Evolutionary conservation across 1,140 invertebrate species (phyloP).

Genomic region (Bombus vancouverensis): DNA sequence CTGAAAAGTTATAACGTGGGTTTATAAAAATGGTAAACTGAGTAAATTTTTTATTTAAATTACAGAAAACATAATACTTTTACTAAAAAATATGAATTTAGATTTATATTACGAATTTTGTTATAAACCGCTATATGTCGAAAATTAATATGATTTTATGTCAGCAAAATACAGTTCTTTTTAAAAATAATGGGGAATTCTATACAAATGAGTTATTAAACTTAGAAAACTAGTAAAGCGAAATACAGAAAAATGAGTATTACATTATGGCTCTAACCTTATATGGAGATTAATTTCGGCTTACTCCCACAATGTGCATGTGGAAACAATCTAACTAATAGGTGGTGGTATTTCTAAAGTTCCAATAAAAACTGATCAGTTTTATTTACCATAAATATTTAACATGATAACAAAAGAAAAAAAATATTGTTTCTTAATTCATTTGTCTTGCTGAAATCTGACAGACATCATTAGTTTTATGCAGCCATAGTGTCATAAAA

Average conservation of each 20-base stretch:
- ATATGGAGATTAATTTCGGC: constrained; percentile 71
- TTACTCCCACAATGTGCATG: constrained; percentile 21
- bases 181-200: not conserved
- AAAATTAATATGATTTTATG: not conserved
- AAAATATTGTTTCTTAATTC: constrained; percentile 11
- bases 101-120: not conserved
- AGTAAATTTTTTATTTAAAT: not conserved
- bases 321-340: not conserved
- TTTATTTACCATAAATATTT: not conserved
- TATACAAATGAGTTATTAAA: too few species aligned
- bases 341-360: too few species aligned
- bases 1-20: not conserved
- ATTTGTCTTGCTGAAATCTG: constrained; percentile 20
- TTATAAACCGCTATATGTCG: not conserved
- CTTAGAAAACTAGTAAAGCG: not conserved
- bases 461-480: not conserved
- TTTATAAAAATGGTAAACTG: constrained; percentile 39
- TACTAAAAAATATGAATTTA: not conserved
- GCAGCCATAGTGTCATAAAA: not conserved
- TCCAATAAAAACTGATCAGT: not conserved
- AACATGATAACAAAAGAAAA: constrained; percentile 11
- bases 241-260: not conserved
- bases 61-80: not conserved
- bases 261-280: constrained; percentile 69
- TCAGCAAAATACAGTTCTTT: not conserved